These are phyloP conservation scores for Cyclophora punctaria DNA, from an alignment of 2,888 invertebrate genomes.

Conservation along the genomic window DNA sequence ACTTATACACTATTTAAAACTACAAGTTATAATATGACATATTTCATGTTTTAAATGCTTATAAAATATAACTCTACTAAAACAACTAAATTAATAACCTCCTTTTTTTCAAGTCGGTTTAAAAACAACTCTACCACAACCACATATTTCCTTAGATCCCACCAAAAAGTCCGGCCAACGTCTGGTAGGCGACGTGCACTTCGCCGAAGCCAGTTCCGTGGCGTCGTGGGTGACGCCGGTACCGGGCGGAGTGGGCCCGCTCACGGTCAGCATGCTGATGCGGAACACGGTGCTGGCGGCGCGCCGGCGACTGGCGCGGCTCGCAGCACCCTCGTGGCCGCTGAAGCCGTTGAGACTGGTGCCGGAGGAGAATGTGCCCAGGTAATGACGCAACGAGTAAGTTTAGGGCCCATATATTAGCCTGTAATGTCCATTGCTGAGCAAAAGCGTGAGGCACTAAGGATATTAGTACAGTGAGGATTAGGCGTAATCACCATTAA, in stretches of 20 bases:
- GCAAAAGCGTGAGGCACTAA: too few relatives aligned
- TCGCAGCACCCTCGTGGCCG: constrained; percentile 81
- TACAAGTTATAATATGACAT: too few relatives aligned
- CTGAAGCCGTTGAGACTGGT: constrained; percentile 79
- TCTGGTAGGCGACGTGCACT: constrained; percentile 96
- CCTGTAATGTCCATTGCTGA: too few relatives aligned
- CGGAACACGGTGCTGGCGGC: constrained; percentile 94
- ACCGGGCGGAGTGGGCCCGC: constrained; percentile 97
- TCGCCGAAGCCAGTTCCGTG: constrained; percentile 83
- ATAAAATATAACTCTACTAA: too few relatives aligned
- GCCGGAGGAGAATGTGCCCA: constrained; percentile 85
- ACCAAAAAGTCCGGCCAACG: constrained; percentile 86
- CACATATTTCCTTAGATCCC: constrained; percentile 70
- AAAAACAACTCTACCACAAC: too few relatives aligned
- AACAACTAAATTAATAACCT: too few relatives aligned
- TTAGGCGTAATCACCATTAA: neutral
- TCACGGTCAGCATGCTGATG: constrained; percentile 99
- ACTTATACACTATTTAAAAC: too few relatives aligned
- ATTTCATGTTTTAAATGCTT: too few relatives aligned
- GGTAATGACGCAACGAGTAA: constrained; percentile 58
- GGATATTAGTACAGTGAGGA: too few relatives aligned
- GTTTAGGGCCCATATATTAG: neutral
- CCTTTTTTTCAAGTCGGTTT: too few relatives aligned
- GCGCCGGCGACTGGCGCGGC: constrained; percentile 73
- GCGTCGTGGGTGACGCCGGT: constrained; percentile 96